Base-by-base conservation (phyloP, 2,797 vertebrate species). In the Ammospiza maritima region DNA sequence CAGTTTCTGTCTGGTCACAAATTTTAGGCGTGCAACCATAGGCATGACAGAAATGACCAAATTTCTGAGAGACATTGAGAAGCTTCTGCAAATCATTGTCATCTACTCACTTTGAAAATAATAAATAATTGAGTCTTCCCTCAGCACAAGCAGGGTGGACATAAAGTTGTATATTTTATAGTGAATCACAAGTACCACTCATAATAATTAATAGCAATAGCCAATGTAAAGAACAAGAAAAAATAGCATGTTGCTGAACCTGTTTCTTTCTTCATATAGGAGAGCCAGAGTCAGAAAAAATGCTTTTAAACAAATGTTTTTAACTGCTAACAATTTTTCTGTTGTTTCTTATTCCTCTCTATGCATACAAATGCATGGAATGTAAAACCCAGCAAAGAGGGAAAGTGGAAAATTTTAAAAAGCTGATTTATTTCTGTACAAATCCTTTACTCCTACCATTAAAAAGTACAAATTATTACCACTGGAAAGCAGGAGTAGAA, bases 381-480 rank as follows among this genome's bases (percentile, higher is more conserved):
- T 34, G 15, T 50, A 89, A 90, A 93, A 74, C 13, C 22, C 56
- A 77, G 50, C 42, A 88, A 85, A 48, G 36, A 85, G 12, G 36
- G 12, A 73, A 81, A 67, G 40, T 9, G 13, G 56, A 88, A 82
- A 79, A 45, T 88, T 83, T 62, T 6, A 61, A 83, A 93, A 76
- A 91, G 44, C 58, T 56, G 84, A 92, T 96, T 94, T 92, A 93
- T 91, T 95, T 96, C 73, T 50, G 16, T 81, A 89, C 50, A 82
- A 94, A 92, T 47, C 62, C 77, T 85, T 94, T 93, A 77, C 65
- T 96, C 76, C 47, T 48, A 61, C 69, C 73, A 91, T 92, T 94
- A 94, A 95, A 90, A 95, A 94, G 60, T 91, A 87, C 40, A 93
- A 94, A 87, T 96, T 92, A 91, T 94, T 92, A 89, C 82, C 38